Conservation (phyloP, 2,113 vertebrate genomes). For the Catharus minimus region DNA sequence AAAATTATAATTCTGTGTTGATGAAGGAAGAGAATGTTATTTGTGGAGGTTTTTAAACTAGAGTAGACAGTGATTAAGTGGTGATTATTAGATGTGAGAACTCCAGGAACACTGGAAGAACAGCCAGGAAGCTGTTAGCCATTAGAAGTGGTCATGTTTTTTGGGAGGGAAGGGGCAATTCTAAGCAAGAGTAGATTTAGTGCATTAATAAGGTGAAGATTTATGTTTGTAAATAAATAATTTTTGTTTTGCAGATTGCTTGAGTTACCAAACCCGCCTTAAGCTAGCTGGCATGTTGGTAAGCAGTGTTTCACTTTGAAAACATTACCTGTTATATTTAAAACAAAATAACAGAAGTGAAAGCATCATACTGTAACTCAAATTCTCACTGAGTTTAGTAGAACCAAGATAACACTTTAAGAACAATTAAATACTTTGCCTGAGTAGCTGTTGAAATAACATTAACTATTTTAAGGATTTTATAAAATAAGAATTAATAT, state of each 20-base stretch:
- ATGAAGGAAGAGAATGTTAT: neutral
- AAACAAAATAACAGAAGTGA: neutral
- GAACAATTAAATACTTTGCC: neutral
- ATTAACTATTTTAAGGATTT: neutral
- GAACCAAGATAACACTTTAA: neutral
- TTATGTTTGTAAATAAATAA: neutral
- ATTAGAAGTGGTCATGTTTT: neutral
- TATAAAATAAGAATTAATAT: neutral
- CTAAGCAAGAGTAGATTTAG: neutral
- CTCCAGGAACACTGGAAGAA: neutral
- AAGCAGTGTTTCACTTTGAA: slow-evolving; percentile 67
- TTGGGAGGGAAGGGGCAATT: neutral
- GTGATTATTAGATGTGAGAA: neutral
- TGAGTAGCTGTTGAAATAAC: neutral
- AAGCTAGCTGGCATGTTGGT: slow-evolving; percentile 97
- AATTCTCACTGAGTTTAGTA: neutral
- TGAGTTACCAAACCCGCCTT: slow-evolving; percentile 87
- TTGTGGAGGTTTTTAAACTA: neutral
- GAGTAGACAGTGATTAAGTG: neutral
- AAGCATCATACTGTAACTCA: neutral
- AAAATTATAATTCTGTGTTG: neutral
- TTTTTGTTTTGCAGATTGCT: slow-evolving; percentile 82
- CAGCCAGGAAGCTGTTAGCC: neutral
- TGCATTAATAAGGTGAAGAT: neutral
- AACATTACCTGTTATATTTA: neutral